Percentiles rank a stretch among this genome's conserved stretches.
These are phyloP conservation scores for Luperina testacea DNA, from an alignment of 2,888 invertebrate genomes.

Conservation along the genomic window DNA sequence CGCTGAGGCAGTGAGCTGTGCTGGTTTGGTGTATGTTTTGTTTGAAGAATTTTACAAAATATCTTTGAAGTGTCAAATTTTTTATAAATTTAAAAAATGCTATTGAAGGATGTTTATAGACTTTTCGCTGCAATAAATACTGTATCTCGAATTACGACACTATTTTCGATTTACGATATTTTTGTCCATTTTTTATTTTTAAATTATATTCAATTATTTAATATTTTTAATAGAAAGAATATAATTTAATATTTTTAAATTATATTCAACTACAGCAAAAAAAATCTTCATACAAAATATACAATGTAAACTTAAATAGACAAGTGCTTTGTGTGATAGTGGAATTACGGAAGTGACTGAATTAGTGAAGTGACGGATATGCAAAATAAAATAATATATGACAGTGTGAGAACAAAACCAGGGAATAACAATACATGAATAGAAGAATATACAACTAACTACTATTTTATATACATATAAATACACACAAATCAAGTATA, in stretches of 20 bases:
- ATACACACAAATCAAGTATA: conserved; percentile 31
- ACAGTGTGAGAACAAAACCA: background rate
- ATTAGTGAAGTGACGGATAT: conserved; percentile 22
- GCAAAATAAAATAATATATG: conserved; percentile 10
- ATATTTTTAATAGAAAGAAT: too few species aligned
- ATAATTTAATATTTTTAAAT: background rate
- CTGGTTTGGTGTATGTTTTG: conserved; percentile 24
- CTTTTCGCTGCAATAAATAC: background rate
- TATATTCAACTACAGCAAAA: too few species aligned
- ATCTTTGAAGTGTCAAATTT: background rate
- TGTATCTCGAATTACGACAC: conserved; percentile 13
- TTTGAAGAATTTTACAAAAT: conserved; percentile 12
- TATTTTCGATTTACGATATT: conserved; percentile 13
- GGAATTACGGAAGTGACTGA: conserved; percentile 28
- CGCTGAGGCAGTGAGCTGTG: conserved; percentile 65
- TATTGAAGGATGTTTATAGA: background rate
- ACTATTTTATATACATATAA: conserved; percentile 5
- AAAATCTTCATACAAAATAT: conserved; percentile 30
- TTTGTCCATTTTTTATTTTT: background rate
- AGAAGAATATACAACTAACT: background rate
- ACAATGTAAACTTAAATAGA: conserved; percentile 24
- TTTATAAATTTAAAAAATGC: background rate
- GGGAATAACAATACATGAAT: background rate
- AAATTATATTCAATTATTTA: too few species aligned
- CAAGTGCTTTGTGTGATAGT: conserved; percentile 45